Conservation (phyloP, 2,888 invertebrate species). For the Cenopis cana region DNA sequence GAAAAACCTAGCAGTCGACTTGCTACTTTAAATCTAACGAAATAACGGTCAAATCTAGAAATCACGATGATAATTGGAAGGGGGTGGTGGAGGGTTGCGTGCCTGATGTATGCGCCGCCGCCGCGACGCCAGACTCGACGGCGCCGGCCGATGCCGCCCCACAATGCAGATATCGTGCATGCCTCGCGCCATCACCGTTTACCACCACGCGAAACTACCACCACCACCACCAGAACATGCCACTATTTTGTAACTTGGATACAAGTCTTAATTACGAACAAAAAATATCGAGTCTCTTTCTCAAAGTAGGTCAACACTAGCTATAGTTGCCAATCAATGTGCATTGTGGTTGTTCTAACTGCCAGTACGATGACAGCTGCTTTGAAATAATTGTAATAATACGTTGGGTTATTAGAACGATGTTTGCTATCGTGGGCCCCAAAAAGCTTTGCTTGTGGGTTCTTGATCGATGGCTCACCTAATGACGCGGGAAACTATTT, state of each 20-base stretch:
- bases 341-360: not conserved
- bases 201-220: constrained; percentile 60
- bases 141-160: constrained; percentile 75
- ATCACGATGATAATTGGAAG: constrained; percentile 73
- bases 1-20: not conserved
- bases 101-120: constrained; percentile 82
- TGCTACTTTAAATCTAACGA: constrained; percentile 12
- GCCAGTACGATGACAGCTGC: not conserved
- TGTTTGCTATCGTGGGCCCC: constrained; percentile 21
- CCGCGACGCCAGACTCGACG: constrained; percentile 81
- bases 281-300: not conserved
- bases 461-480: constrained; percentile 81
- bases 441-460: constrained; percentile 56
- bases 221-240: constrained; percentile 42
- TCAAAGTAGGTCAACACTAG: not conserved
- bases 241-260: constrained; percentile 14
- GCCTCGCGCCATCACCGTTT: constrained; percentile 63
- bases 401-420: not conserved
- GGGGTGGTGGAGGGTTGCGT: constrained; percentile 68
- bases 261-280: constrained; percentile 12
- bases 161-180: constrained; percentile 83
- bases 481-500: constrained; percentile 83
- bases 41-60: constrained; percentile 64
- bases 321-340: not conserved
- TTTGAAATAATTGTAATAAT: not conserved